Base-by-base conservation (phyloP, 2,888 invertebrate species). In the Archips crataeganus region DNA sequence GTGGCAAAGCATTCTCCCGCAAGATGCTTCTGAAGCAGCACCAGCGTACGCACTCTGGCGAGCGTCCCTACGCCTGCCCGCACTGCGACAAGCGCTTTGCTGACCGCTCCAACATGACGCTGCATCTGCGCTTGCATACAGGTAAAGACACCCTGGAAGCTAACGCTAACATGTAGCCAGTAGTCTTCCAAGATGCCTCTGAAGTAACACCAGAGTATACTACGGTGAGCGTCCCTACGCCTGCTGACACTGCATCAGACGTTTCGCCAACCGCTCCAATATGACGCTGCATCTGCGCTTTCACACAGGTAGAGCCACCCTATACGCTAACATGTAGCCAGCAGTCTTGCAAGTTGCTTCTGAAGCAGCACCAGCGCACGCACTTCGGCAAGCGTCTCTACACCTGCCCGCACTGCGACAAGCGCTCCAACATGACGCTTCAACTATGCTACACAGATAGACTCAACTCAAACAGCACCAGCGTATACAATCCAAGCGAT, bases 1-100 rank as follows among this genome's bases (percentile, higher is more conserved):
- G 97, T 82, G 97, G 97, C 59, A 97, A 97, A 85, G 96, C 97
- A n/a, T 97, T 97, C 85, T 97, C 97, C 0, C 94, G 98, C 45
- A 98, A 98, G 91, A 98, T 98, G 97, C 90, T 98, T 0, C 90
- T 98, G 74, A 97, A 97, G 84, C 98, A 98, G 85, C 98, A 98
- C 84, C 96, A 97, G 86, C 95, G 98, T 34, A 97, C 97, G 2
- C 98, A 98, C 84, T 97, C 96, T 2, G 97, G 97, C 2, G 97
- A 97, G 88, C 95, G 97, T 75, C 98, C 97, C 0, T 97, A 97
- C 88, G 96, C 96, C 66, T 98, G 97, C 85, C 95, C 96, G 39
- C 97, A 97, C 79, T 98, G 97, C 82, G 97, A 97, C 78, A 97
- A 97, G 87, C 96, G 97, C 2, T 98, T 98, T 83, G 97, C 97